Base-by-base conservation (phyloP, 2,888 invertebrate genomes). In the Perdita meconis region DNA sequence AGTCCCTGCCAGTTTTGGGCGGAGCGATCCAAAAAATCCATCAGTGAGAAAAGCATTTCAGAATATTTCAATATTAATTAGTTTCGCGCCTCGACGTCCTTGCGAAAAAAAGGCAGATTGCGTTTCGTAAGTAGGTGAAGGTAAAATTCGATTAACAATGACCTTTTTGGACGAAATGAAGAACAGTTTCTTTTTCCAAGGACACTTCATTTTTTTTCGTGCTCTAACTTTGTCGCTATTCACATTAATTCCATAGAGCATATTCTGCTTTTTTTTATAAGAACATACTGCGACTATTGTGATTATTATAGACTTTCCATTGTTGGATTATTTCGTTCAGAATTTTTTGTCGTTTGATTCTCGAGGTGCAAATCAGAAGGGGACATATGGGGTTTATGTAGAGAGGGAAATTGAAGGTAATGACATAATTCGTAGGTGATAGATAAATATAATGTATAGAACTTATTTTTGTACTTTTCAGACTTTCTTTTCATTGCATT, bases 1-100 rank as follows among this genome's bases (percentile, higher is more conserved):
- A 88, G 60, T 67, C 59, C 6, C 22, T 91, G 19, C 87, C 90
- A 13, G 53, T 89, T 16, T 40, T 91, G 34, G 85, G 86, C 6
- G 72, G 76, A 36, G 30, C 88, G 1, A 59, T 87, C 0, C 63
- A 83, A 16, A 85, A 78, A 42, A 40, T 74, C 4, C 80, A 82
- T 38, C 40, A 66, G 8, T 83, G 51, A 77, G 5, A 8, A 22
- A 13, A 26, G 16, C 1, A 40, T 10, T 16, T 38, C n/a, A 10
- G 16, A 0, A 42, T 50, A 22, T n/a, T 40, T 34, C n/a, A 16
- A 57, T 26, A 1, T 6, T 6, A 50, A 51, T 50, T 4, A n/a
- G n/a, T 19, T 30, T 10, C 30, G 1, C 6, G 13, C 6, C 5
- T 5, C n/a, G 36, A 5, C 22, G 24, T 50, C 47, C 47, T 50